These are phyloP conservation scores for Lethocerus indicus DNA, from an alignment of 1,140 invertebrate species.

Conservation along the genomic window DNA sequence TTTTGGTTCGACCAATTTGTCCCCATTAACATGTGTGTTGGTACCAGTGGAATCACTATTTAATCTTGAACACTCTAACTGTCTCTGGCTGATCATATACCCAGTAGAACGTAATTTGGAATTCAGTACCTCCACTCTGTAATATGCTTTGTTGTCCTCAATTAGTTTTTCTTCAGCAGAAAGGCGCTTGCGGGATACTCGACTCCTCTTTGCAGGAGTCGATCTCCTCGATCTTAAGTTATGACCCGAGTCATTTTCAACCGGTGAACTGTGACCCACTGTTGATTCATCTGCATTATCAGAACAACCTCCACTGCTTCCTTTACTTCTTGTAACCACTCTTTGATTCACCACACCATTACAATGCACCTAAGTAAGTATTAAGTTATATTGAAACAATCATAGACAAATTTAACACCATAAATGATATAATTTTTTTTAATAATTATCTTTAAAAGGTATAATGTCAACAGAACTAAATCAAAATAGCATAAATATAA, in stretches of 20 bases:
- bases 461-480: no score
- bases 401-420: no score
- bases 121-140: conserved; percentile 54
- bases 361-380: no score
- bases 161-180: conserved; percentile 36
- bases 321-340: neutral
- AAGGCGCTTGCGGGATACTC: conserved; percentile 25
- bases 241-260: neutral
- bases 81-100: conserved; percentile 18
- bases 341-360: no score
- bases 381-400: no score
- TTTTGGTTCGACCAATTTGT: neutral
- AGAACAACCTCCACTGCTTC: no score
- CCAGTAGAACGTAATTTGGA: conserved; percentile 44
- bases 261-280: no score
- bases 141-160: conserved; percentile 45
- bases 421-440: no score
- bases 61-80: neutral
- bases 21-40: neutral
- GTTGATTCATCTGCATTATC: no score
- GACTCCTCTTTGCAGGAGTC: neutral
- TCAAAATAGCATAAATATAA: no score
- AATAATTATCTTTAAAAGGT: no score
- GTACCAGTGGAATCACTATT: neutral
- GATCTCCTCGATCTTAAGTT: neutral